These are phyloP conservation scores for Nycteola revayana DNA, from an alignment of 2,888 invertebrate genomes.

Conservation along the genomic window DNA sequence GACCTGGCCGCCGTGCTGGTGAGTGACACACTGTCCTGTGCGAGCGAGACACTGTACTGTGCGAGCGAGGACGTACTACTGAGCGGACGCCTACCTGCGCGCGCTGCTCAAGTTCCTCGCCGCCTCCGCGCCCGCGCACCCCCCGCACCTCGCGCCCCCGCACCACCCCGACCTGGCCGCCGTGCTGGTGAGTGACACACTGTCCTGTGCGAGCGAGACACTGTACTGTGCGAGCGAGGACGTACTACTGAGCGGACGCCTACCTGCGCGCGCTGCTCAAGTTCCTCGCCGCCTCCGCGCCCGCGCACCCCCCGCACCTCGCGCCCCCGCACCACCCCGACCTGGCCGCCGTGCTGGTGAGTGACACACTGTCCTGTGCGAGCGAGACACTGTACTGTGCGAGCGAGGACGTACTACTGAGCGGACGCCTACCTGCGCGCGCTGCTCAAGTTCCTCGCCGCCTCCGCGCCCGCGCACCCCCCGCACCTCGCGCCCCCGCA, in stretches of 20 bases:
- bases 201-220: background rate
- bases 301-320: slow-evolving; percentile 77
- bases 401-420: too few species aligned
- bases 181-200: slow-evolving; percentile 42
- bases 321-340: slow-evolving; percentile 52
- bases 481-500: slow-evolving; percentile 81
- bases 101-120: slow-evolving; percentile 96
- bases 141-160: slow-evolving; percentile 81
- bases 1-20: slow-evolving; percentile 48
- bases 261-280: slow-evolving; percentile 95
- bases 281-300: slow-evolving; percentile 90
- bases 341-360: slow-evolving; percentile 47
- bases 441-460: slow-evolving; percentile 94
- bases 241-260: slow-evolving; percentile 83
- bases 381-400: background rate
- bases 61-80: background rate
- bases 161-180: slow-evolving; percentile 35
- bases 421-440: too few species aligned
- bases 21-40: slow-evolving; percentile 11
- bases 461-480: slow-evolving; percentile 77
- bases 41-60: background rate
- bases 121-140: slow-evolving; percentile 79
- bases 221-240: background rate
- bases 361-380: slow-evolving; percentile 9
- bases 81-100: slow-evolving; percentile 92